These are phyloP conservation scores for Caiman crocodilus DNA, from an alignment of 2,797 vertebrate species.

Conservation along the genomic window DNA sequence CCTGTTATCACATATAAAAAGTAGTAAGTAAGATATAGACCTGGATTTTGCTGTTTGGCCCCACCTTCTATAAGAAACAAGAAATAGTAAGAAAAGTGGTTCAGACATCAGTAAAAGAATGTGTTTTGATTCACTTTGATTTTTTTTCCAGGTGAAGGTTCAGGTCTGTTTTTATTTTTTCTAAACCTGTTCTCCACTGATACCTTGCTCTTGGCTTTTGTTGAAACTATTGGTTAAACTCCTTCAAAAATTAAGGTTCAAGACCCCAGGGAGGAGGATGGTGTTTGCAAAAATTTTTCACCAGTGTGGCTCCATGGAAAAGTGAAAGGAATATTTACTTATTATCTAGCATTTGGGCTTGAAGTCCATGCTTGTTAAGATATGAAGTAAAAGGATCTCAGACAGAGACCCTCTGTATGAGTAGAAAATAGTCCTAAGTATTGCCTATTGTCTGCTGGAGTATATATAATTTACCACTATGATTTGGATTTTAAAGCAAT, in stretches of 20 bases:
- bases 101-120: neutral
- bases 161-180: neutral
- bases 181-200: neutral
- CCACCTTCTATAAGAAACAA: neutral
- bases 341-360: neutral
- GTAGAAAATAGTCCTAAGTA: neutral
- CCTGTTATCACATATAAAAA: conserved; percentile 16
- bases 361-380: neutral
- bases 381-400: neutral
- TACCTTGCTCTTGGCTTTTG: neutral
- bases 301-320: neutral
- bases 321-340: neutral
- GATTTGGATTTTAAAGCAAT: neutral
- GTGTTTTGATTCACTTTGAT: neutral
- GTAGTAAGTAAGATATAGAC: neutral
- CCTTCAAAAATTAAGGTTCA: neutral
- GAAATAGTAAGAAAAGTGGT: neutral
- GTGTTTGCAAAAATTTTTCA: neutral
- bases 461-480: neutral
- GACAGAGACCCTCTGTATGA: neutral
- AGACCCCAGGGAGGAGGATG: neutral
- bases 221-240: neutral
- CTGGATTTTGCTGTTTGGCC: neutral
- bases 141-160: neutral
- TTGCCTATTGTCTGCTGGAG: neutral